Percentiles rank a stretch among this genome's conserved stretches.
Conservation (phyloP, 1,140 invertebrate species). For the Drosophila ohnishii region DNA sequence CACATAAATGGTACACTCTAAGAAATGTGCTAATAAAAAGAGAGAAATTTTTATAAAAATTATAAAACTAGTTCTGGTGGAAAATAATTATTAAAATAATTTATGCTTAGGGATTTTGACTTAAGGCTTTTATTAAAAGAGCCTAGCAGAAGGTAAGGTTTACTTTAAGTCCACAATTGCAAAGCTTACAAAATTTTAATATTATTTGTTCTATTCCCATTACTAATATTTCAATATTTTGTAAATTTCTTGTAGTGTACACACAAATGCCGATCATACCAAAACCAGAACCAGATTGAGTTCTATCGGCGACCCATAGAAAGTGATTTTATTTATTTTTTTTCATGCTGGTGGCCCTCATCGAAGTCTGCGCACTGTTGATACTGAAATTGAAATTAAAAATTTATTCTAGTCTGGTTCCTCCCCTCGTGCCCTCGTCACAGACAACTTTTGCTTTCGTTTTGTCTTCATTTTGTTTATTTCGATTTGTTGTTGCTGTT, state of each 20-base stretch:
- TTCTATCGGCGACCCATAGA: constrained; percentile 43
- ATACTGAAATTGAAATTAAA: constrained; percentile 42
- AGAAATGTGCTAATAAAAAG: not conserved
- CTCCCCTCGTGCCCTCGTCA: not conserved
- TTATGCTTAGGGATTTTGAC: too few species aligned
- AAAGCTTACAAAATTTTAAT: not conserved
- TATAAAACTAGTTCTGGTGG: accelerated
- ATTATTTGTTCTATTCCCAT: not conserved
- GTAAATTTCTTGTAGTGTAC: not conserved
- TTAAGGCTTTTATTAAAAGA: too few species aligned
- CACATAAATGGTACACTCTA: constrained; percentile 43
- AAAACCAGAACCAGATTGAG: constrained; percentile 30
- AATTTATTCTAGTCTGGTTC: constrained; percentile 38
- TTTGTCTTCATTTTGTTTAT: constrained; percentile 56
- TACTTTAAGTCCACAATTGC: too few species aligned
- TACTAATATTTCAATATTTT: not conserved
- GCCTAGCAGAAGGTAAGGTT: too few species aligned
- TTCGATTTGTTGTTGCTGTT: constrained; percentile 35
- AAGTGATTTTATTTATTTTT: constrained; percentile 53
- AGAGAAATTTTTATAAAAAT: not conserved
- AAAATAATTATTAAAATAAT: not conserved
- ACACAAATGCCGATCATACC: constrained; percentile 20
- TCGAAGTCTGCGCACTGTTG: constrained; percentile 28
- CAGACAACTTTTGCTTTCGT: constrained; percentile 24
- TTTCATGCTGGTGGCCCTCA: not conserved